A percentile compares a stretch with the other conserved stretches of the same genome.
Evolutionary conservation across 2,797 vertebrate species (phyloP).

Genomic region (Gobio occitaniae): DNA sequence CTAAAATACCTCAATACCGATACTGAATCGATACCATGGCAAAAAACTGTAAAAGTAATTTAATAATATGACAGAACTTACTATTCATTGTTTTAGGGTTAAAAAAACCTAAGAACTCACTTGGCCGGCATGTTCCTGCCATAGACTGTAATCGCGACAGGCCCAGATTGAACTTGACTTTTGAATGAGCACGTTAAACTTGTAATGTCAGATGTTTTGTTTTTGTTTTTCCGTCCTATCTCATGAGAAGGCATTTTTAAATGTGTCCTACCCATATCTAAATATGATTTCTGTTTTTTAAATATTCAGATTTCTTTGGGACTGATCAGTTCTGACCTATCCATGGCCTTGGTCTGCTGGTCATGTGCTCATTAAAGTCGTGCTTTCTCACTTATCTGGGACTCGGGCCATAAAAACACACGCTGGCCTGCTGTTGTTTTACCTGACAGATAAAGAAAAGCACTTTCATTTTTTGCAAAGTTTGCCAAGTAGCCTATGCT

Average conservation of each 20-base stretch:
- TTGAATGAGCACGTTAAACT: neutral
- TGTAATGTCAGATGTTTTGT: neutral
- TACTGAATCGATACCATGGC: no score
- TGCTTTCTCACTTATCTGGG: slow-evolving; percentile 3
- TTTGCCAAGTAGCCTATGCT: neutral
- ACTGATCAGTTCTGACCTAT: neutral
- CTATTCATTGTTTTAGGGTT: no score
- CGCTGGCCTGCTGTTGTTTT: neutral
- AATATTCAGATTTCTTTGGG: neutral
- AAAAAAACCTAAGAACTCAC: no score
- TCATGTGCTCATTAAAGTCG: slow-evolving; percentile 44
- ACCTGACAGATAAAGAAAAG: neutral
- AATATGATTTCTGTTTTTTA: neutral
- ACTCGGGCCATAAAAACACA: slow-evolving; percentile 1
- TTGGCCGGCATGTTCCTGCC: no score
- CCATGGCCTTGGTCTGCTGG: slow-evolving; percentile 1
- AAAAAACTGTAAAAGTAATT: no score
- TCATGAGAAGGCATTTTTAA: neutral
- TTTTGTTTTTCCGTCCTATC: neutral
- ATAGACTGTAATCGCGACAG: no score
- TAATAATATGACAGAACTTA: no score
- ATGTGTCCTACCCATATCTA: neutral
- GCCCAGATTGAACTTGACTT: no score
- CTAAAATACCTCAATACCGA: no score
- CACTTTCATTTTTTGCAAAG: neutral